Conservation (phyloP, 1,140 invertebrate genomes). For the Tribolium castaneum region DNA sequence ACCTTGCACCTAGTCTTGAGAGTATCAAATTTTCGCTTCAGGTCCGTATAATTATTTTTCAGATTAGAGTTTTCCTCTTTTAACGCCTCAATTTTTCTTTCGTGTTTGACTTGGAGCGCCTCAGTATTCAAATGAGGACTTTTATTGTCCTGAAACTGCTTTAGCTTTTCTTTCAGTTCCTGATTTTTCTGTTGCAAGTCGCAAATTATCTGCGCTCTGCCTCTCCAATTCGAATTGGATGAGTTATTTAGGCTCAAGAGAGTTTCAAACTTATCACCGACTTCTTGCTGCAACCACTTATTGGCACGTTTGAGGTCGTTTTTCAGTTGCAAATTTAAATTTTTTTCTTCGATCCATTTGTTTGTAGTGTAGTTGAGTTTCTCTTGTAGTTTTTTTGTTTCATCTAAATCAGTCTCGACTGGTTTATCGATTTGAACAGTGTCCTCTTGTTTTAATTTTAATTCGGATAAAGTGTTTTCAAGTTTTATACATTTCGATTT, state of each 20-base stretch:
- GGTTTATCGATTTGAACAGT: conserved; percentile 7
- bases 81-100: conserved; percentile 47
- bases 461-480: conserved; percentile 56
- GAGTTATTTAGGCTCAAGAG: conserved; percentile 48
- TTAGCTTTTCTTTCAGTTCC: conserved; percentile 72
- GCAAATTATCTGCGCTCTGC: conserved; percentile 77
- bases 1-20: conserved; percentile 68
- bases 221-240: conserved; percentile 70
- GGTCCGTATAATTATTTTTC: conserved; percentile 63
- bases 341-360: conserved; percentile 75
- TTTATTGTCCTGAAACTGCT: conserved; percentile 47
- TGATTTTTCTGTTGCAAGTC: conserved; percentile 73
- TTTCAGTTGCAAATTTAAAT: conserved; percentile 72
- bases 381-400: conserved; percentile 70
- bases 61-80: conserved; percentile 65
- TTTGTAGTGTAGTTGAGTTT: conserved; percentile 70
- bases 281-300: conserved; percentile 74
- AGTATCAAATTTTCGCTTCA: conserved; percentile 70
- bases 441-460: conserved; percentile 44
- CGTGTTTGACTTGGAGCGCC: conserved; percentile 20
- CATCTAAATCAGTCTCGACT: conserved; percentile 51
- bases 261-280: conserved; percentile 68
- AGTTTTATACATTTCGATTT: conserved; percentile 63
- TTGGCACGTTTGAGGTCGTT: conserved; percentile 74
- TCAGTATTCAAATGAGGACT: background rate